Conservation (phyloP, 2,888 invertebrate genomes). For the Epistrophe eligans region DNA sequence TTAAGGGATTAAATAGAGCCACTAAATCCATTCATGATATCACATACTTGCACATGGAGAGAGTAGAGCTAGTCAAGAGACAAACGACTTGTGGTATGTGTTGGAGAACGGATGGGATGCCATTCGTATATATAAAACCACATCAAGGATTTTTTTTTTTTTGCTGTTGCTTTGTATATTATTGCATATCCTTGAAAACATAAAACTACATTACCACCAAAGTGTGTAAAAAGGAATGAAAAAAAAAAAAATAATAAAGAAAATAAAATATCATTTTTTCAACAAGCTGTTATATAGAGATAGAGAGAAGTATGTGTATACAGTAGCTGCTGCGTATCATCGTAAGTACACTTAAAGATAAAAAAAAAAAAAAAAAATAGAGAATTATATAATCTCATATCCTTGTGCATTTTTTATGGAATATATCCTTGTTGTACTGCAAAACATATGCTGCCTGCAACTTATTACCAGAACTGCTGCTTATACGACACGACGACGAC, state of each 20-base stretch:
- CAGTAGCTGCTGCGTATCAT: slow-evolving; percentile 39
- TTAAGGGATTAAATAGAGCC: slow-evolving; percentile 73
- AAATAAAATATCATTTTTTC: slow-evolving; percentile 58
- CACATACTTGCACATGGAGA: background rate
- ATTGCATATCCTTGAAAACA: slow-evolving; percentile 54
- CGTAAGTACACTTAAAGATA: slow-evolving; percentile 49
- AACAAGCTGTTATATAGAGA: slow-evolving; percentile 6
- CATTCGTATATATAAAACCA: background rate
- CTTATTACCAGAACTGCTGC: too few species aligned
- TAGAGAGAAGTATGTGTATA: background rate
- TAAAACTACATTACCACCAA: slow-evolving; percentile 58
- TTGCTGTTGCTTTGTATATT: slow-evolving; percentile 7
- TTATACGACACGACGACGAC: too few species aligned
- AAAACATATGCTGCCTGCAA: slow-evolving; percentile 56
- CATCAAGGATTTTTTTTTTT: slow-evolving; percentile 14
- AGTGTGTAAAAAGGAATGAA: slow-evolving; percentile 36
- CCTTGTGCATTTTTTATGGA: slow-evolving; percentile 74
- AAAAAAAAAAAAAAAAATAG: slow-evolving; percentile 28
- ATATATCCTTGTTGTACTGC: slow-evolving; percentile 52
- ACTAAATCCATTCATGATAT: slow-evolving; percentile 69
- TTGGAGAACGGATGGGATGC: background rate
- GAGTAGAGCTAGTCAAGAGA: background rate
- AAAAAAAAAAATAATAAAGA: slow-evolving; percentile 2
- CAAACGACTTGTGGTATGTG: slow-evolving; percentile 30
- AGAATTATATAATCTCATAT: slow-evolving; percentile 61